Evolutionary conservation across 2,113 vertebrate species (phyloP).

Genomic region (Epinephelus moara): DNA sequence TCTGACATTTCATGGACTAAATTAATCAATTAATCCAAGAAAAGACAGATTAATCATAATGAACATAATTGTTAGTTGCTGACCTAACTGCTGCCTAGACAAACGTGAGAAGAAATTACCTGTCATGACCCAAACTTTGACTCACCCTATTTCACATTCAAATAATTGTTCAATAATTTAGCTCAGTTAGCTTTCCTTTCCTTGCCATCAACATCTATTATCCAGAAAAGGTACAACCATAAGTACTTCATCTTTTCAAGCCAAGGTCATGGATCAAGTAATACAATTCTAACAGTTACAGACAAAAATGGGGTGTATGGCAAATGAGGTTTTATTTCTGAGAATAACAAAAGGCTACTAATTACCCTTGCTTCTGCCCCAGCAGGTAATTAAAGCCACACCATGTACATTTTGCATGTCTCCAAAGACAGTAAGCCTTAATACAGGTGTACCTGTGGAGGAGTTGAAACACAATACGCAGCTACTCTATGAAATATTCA

Average conservation of each 20-base stretch:
- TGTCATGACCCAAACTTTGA: neutral
- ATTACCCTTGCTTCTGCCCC: neutral
- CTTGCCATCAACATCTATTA: neutral
- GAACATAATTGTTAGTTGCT: neutral
- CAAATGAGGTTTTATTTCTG: conserved; percentile 3
- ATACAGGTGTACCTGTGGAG: conserved; percentile 12
- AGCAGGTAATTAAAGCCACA: neutral
- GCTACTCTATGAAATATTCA: conserved; percentile 27
- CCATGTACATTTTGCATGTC: neutral
- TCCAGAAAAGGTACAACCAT: neutral
- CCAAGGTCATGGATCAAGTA: neutral
- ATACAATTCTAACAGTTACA: neutral
- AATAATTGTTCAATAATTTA: neutral
- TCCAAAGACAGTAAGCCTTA: neutral
- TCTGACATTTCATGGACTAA: neutral
- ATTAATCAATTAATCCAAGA: neutral
- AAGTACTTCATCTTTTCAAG: neutral
- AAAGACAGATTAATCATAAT: neutral
- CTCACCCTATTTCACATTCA: neutral
- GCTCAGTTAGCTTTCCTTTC: neutral
- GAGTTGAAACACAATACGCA: conserved; percentile 7
- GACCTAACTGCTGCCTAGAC: neutral
- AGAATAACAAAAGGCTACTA: neutral
- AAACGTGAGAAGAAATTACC: neutral
- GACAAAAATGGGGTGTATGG: neutral